Conservation (phyloP, 2,113 vertebrate species). For the Ivindomyrus marchei region DNA sequence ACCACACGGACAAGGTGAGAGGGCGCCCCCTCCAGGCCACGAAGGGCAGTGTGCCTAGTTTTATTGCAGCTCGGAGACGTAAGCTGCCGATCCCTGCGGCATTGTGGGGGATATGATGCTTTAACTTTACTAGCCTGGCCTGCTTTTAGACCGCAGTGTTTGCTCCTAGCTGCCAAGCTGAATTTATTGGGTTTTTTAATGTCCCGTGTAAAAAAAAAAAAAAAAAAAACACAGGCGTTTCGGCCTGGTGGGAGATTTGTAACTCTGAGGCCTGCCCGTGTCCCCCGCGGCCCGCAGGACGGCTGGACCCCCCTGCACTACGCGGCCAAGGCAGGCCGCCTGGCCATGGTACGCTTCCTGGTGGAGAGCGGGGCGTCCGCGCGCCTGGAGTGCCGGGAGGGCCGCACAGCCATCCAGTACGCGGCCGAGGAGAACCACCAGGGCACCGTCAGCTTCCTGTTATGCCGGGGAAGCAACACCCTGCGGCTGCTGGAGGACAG, state of each 20-base stretch:
- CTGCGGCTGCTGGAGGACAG: constrained; percentile 47
- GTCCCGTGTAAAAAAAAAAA: background rate
- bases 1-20: constrained; percentile 46
- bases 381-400: constrained; percentile 36
- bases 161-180: background rate
- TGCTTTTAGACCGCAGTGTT: background rate
- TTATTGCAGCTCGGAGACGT: background rate
- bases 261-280: background rate
- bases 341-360: constrained; percentile 43
- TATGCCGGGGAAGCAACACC: constrained; percentile 39
- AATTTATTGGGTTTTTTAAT: background rate
- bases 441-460: constrained; percentile 44
- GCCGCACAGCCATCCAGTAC: constrained; percentile 44
- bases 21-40: background rate
- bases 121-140: background rate
- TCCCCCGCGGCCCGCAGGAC: constrained; percentile 26
- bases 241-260: background rate
- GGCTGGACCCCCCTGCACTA: constrained; percentile 47
- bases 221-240: background rate
- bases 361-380: constrained; percentile 46
- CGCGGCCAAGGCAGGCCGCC: constrained; percentile 43
- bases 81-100: background rate
- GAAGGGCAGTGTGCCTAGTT: background rate
- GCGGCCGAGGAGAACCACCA: constrained; percentile 48
- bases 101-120: background rate